Evolutionary conservation across 2,797 vertebrate genomes (phyloP), one percentile per base, ranked within the genome.

Genomic region (Toxotes lorentzi): DNA sequence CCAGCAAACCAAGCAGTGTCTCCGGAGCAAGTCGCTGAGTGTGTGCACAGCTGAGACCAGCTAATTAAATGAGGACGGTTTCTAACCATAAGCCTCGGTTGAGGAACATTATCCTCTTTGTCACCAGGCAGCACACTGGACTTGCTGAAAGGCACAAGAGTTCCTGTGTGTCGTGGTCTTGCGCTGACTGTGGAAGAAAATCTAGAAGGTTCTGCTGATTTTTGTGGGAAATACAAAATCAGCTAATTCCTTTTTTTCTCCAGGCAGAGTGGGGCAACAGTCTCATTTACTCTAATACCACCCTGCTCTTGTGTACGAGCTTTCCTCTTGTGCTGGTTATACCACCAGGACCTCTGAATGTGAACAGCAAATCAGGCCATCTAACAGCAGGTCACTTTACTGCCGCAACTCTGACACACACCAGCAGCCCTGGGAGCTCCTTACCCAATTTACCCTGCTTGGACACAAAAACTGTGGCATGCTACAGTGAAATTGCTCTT

Each of bases 61-160:
- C 88, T 94, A 94, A 95, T 95, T 94, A 94, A 94, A 94, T 86
- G 89, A 92, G 82, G 88, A 85, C 10, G 70, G 60, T 82, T 91
- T 91, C 87, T 84, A 91, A 89, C 84, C 89, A 56, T 60, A 69
- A 85, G 84, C 81, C 79, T 58, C 23, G 64, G 79, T 73, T 80
- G 85, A 86, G 78, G 79, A 88, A 86, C 73, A 90, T 82, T 81
- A 90, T 83, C 86, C 80, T 79, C 83, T 70, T 68, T 83, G 78
- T 91, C 88, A 79, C 76, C 86, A 60, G 73, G 86, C 75, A 82
- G 78, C 81, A 60, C 48, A 48, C 50, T 74, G 82, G 78, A 85
- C 74, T 60, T 73, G 71, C 73, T 86, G 85, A 88, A 70, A 83
- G 79, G 72, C 68, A 66, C 41, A 27, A 35, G 68, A 84, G 71